Evolutionary conservation across 1,140 invertebrate species (phyloP).

Genomic region (Drosophila rufa): DNA sequence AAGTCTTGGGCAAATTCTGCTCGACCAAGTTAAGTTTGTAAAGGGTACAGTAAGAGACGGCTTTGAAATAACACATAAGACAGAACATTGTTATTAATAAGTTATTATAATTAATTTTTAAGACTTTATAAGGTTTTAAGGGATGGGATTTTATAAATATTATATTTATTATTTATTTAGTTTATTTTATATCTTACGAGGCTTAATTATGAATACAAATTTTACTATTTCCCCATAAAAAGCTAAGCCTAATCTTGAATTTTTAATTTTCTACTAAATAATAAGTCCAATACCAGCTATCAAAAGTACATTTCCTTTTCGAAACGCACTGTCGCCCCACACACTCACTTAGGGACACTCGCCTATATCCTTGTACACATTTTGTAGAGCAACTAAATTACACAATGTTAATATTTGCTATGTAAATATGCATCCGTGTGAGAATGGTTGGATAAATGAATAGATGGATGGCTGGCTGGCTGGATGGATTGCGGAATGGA

Average conservation of each 20-base stretch:
- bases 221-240: too few relatives aligned
- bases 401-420: slow-evolving; percentile 80
- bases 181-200: too few relatives aligned
- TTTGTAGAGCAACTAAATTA: slow-evolving; percentile 79
- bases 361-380: slow-evolving; percentile 59
- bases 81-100: not conserved
- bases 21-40: slow-evolving; percentile 37
- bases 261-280: too few relatives aligned
- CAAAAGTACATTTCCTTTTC: not conserved
- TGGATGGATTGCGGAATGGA: slow-evolving; percentile 23
- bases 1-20: slow-evolving; percentile 72
- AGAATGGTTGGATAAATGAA: slow-evolving; percentile 34
- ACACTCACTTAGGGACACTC: slow-evolving; percentile 20
- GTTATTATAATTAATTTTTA: too few relatives aligned
- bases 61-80: not conserved
- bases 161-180: too few relatives aligned
- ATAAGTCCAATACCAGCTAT: too few relatives aligned
- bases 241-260: too few relatives aligned
- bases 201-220: too few relatives aligned
- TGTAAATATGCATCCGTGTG: slow-evolving; percentile 47
- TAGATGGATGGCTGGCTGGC: slow-evolving; percentile 9
- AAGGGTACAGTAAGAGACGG: slow-evolving; percentile 4
- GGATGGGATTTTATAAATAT: too few relatives aligned
- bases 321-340: not conserved
- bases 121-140: too few relatives aligned